Evolutionary conservation across 1,140 invertebrate genomes (phyloP).

Genomic region (Cyphomyrmex costatus): DNA sequence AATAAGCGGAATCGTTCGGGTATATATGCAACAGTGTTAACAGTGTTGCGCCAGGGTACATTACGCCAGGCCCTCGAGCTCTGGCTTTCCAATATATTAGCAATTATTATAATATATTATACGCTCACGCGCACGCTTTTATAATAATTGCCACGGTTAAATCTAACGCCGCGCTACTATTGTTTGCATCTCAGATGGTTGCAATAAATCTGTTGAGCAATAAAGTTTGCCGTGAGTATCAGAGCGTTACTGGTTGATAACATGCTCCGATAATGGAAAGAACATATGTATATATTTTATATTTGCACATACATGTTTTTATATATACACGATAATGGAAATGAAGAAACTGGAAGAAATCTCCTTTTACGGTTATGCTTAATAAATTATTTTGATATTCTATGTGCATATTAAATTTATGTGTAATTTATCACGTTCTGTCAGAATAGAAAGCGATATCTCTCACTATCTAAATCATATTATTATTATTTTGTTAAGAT

Average conservation of each 20-base stretch:
- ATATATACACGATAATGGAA: background rate
- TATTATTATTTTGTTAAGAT: background rate
- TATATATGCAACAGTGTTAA: slow-evolving; percentile 34
- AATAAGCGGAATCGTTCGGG: slow-evolving; percentile 48
- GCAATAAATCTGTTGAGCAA: slow-evolving; percentile 58
- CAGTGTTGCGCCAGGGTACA: slow-evolving; percentile 49
- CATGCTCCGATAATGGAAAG: slow-evolving; percentile 35
- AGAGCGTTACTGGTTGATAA: slow-evolving; percentile 58
- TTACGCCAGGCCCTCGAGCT: slow-evolving; percentile 24
- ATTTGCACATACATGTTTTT: slow-evolving; percentile 11
- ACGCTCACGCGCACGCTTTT: slow-evolving; percentile 47
- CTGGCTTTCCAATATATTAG: slow-evolving; percentile 55
- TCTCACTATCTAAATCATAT: background rate
- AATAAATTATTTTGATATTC: background rate
- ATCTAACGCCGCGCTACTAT: slow-evolving; percentile 37
- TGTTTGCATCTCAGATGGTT: slow-evolving; percentile 57
- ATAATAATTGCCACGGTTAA: slow-evolving; percentile 55
- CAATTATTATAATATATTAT: slow-evolving; percentile 63
- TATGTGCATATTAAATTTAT: background rate
- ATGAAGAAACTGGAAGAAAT: slow-evolving; percentile 5
- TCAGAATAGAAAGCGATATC: background rate
- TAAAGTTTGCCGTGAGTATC: slow-evolving; percentile 47
- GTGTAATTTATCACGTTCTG: background rate
- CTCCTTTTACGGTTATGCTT: background rate
- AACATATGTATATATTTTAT: slow-evolving; percentile 41